Base-by-base conservation (phyloP, 2,797 vertebrate genomes). In the Phylloscopus collybita region DNA sequence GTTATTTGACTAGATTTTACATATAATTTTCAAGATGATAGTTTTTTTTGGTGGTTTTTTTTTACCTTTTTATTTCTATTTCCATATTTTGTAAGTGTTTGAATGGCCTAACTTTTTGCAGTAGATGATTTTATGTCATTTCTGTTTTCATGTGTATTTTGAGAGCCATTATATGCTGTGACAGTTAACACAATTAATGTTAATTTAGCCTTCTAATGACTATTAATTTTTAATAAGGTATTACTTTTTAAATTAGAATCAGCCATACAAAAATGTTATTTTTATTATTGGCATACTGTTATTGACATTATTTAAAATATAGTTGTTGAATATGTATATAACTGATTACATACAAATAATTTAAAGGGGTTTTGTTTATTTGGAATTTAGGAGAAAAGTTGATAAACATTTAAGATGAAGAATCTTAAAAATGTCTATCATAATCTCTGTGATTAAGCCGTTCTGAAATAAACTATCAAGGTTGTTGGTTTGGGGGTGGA, bases 221-320 rank as follows among this genome's bases (percentile, higher is more conserved):
- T 83, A 47, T 96, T 93, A 75, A 94, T 96, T 96, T 84, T 90
- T 83, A 82, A 86, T 84, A 70, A 69, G 50, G 27, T 89, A 47
- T 22, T 84, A 65, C 64, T 93, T 87, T 76, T 78, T 13, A 81
- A 42, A 93, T 92, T 91, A 76, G 15, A 78, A 29, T 87, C 38
- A 66, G 65, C 47, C 32, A 69, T 62, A 42, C 16, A 79, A 62
- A 89, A 93, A 51, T 65, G 19, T 65, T 80, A 36, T 74, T 88
- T 95, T 93, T 94, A 25, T 83, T 91, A 71, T 36, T 88, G 45
- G 17, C 25, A 60, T 75, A 34, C 32, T 89, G 26, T 5, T 86
- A 60, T 66, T 88, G 51, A 56, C 23, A 59, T 86, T 47, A 64
- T 92, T 93, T 75, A 86, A 88, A 66, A 59, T 69, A 40, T 7